Evolutionary conservation across 2,797 vertebrate genomes (phyloP), one percentile per base, ranked within the genome.

Genomic region (Sebastes diaconus): DNA sequence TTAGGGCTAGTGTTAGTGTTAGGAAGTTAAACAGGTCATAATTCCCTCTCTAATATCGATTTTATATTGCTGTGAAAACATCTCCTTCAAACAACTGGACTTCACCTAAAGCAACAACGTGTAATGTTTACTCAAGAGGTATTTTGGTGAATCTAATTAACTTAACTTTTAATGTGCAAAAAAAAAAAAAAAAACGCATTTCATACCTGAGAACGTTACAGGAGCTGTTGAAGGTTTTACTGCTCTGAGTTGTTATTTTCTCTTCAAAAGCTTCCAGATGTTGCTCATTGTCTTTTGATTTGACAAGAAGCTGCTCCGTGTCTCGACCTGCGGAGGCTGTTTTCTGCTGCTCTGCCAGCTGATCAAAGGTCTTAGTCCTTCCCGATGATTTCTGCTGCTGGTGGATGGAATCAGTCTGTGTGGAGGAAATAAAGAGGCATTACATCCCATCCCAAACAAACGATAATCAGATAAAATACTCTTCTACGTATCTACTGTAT

Each of bases 331-430:
- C 92, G 25, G 95, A 90, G 20, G 75, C 76, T 67, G 94, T 93
- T 87, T 95, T 97, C 76, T 96, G 92, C 86, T 97, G 95, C 0
- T 90, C 93, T 76, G 96, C 94, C 77, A 96, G 81, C 79, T 96
- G 95, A 4, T 96, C 96, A 5, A 94, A 95, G 64, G 91, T 94
- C 93, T 96, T 96, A 75, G 92, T 93, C 22, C 94, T 95, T 13
- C 95, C 95, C 68, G 78, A 84, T 63, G 96, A 92, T 88, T 96
- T 96, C 25, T 96, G 94, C 54, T 96, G 96, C 91, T 96, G 96
- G 81, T 96, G 95, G 67, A 96, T 93, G 0, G 96, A 96, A 89
- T 97, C 96, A 84, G 94, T 96, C 97, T 97, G 90, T 25, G 18
- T 24, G 32, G 72, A 52, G 42, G 30, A 80, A 69, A 11, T 77